Evolutionary conservation across 2,113 vertebrate genomes (phyloP), one percentile per base, ranked within the genome.

Genomic region (Myrmecobius fasciatus): DNA sequence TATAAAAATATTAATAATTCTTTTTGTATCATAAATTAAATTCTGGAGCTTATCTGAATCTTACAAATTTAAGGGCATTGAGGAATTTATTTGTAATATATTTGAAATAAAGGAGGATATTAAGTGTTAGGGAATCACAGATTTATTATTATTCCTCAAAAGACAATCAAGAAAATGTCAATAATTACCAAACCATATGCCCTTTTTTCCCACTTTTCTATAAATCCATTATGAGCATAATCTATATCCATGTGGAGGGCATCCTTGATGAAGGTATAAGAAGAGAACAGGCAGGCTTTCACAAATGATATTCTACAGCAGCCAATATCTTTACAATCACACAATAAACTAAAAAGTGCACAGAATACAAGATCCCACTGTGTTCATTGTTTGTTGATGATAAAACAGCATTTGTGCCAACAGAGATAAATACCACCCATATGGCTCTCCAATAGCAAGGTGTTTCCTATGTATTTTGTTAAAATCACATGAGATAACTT

Each of bases 21-120:
- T 11, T 31, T 93, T 90, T 96, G 6, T 60, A 89, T 91, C 51
- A 75, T 48, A 90, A n/a, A 49, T 25, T 95, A 94, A 95, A 91
- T 2, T 5, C 2, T 48, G 5, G 24, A 10, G 95, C 17, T 90
- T 94, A 93, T 91, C 47, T 36, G 49, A 53, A 43, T 17, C 8
- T 83, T 24, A 20, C 36, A 92, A 31, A 47, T 56, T 91, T 93
- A 49, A 91, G 43, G 54, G 75, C 56, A 20, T 83, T 88, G 53
- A 93, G 89, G 47, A 53, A 47, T 6, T 10, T 48, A 83, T n/a
- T 46, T 88, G 92, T 96, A 93, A 92, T 94, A 91, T 28, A 46
- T 43, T 43, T 83, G 1, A 43, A 24, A 83, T 20, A 83, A 83
- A n/a, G 17, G n/a, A 43, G 67, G 20, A 36, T 25, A 8, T 8